Base-by-base conservation (phyloP, 2,888 invertebrate genomes). In the Epiblema foenella region DNA sequence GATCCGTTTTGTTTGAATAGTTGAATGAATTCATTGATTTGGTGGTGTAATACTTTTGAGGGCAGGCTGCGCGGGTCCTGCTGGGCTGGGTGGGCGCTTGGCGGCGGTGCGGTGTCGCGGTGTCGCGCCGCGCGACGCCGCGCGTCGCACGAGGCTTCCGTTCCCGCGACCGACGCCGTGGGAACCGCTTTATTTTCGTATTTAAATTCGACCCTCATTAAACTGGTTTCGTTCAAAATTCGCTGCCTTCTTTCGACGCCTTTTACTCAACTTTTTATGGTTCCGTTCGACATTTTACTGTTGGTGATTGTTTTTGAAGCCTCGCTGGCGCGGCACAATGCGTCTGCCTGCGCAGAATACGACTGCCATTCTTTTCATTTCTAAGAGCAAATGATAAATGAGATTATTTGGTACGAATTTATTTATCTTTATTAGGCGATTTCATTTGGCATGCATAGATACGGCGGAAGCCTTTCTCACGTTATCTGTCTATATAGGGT, bases 161-260 rank as follows among this genome's bases (percentile, higher is more conserved):
- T 90, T 92, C 92, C 92, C 93, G 92, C 91, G 90, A 88, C 81
- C 87, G 85, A 89, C 87, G 86, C 89, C 93, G 93, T 93, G 93
- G 93, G 93, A 93, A 93, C 91, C 86, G 88, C 85, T 89, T 90
- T 90, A 91, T 91, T 92, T 90, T 91, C 92, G 85, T 91, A 93
- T 93, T 92, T 91, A 91, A 93, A 93, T 93, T 88, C 91, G 93
- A 92, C 92, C 93, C 93, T 91, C 93, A 93, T 93, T 93, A 93
- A 93, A 93, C 93, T 85, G 92, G 93, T 93, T 93, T 89, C 85
- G 86, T 86, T 92, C 89, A 92, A 93, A 91, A 93, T 93, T 93
- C 88, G 92, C 93, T 92, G 93, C 93, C 93, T 92, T 88, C 91
- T 92, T 93, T 93, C 92, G 92, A 89, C 93, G 93, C 92, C 92